A percentile compares a stretch with the other conserved stretches of the same genome.
Conservation (phyloP, 2,888 invertebrate genomes). For the Oscheius myriophilus region DNA sequence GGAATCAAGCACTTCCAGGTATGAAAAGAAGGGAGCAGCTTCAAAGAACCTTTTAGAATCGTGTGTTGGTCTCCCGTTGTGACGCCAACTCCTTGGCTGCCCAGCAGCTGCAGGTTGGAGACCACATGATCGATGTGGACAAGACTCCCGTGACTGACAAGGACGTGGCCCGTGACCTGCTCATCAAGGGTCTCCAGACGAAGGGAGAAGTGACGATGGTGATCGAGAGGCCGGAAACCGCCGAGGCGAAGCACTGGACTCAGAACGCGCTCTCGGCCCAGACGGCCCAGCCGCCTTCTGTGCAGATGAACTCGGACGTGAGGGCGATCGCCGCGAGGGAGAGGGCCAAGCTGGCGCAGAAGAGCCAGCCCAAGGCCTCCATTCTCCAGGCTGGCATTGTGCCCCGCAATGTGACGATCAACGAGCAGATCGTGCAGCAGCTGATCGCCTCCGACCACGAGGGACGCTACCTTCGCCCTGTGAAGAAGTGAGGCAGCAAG, state of each 20-base stretch:
- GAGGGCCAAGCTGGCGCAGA: slow-evolving; percentile 1
- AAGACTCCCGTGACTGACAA: slow-evolving; percentile 22
- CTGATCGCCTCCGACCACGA: too few species aligned
- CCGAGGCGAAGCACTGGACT: too few species aligned
- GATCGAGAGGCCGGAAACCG: too few species aligned
- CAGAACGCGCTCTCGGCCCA: slow-evolving; percentile 18
- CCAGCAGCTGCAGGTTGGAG: not conserved
- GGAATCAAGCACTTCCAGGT: slow-evolving; percentile 62
- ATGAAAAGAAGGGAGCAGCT: not conserved
- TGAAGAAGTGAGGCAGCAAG: slow-evolving; percentile 34
- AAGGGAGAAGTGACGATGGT: slow-evolving; percentile 46
- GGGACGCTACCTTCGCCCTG: slow-evolving; percentile 45
- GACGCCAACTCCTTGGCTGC: slow-evolving; percentile 16
- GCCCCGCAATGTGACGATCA: slow-evolving; percentile 6
- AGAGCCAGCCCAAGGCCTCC: slow-evolving; percentile 17
- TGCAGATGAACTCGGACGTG: slow-evolving; percentile 49
- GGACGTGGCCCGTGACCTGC: slow-evolving; percentile 25
- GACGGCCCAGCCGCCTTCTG: slow-evolving; percentile 40
- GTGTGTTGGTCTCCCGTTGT: too few species aligned
- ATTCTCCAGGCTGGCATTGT: slow-evolving; percentile 13
- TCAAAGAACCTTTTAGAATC: too few species aligned
- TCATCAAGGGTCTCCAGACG: slow-evolving; percentile 27
- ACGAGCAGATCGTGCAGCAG: slow-evolving; percentile 7
- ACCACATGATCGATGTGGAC: slow-evolving; percentile 22
- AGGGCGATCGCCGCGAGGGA: too few species aligned